phyloP scores from a whole-genome alignment of 2,888 invertebrate genomes.

The Drosophila fungiperda region DNA sequence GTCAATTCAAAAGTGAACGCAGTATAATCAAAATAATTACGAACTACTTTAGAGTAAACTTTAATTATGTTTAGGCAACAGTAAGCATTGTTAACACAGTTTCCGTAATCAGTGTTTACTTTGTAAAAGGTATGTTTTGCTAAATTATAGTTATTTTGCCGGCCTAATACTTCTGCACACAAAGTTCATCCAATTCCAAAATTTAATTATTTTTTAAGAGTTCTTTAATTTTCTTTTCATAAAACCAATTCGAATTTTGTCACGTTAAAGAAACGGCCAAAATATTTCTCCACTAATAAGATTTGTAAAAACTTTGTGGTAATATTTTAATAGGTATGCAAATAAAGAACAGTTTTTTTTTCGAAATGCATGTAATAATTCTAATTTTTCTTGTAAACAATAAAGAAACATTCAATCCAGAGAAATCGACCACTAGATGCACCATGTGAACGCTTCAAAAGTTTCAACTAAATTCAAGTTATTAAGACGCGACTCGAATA shows the following conservation, averaged over 20 bases:
- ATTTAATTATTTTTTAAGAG: background rate
- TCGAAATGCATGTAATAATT: too few species aligned
- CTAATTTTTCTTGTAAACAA: background rate
- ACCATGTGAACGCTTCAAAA: background rate
- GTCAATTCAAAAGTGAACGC: slow-evolving; percentile 75
- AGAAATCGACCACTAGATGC: background rate
- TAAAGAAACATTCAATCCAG: background rate
- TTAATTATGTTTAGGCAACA: slow-evolving; percentile 1
- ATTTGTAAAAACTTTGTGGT: background rate
- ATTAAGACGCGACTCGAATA: too few species aligned
- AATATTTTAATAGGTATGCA: background rate
- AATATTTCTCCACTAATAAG: background rate
- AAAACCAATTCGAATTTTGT: background rate
- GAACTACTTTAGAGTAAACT: slow-evolving; percentile 1
- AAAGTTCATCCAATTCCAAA: background rate
- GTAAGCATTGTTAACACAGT: background rate
- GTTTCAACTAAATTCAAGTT: too few species aligned
- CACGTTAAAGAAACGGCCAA: too few species aligned
- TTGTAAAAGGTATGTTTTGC: background rate
- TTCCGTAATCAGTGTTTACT: slow-evolving; percentile 1
- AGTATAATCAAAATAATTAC: slow-evolving; percentile 3
- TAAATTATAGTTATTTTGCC: slow-evolving; percentile 9
- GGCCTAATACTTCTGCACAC: background rate
- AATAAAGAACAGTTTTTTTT: background rate
- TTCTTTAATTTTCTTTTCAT: background rate